Evolutionary conservation across 2,113 vertebrate species (phyloP).

Genomic region (Scolopax mira): DNA sequence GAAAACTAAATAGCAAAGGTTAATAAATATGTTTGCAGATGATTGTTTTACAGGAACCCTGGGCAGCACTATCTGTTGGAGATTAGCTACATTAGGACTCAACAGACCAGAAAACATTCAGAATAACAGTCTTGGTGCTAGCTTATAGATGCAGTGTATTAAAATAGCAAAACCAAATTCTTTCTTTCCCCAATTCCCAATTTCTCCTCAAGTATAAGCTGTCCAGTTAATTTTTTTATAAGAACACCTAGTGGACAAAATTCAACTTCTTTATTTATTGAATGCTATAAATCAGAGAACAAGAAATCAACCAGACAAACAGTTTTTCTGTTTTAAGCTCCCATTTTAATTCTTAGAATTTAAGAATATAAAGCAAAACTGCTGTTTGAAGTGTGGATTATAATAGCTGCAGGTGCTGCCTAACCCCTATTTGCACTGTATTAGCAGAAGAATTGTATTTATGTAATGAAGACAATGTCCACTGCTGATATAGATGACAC

Average conservation of each 20-base stretch:
- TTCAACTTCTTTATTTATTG: neutral
- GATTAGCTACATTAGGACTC: conserved; percentile 55
- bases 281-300: neutral
- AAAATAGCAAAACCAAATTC: conserved; percentile 22
- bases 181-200: neutral
- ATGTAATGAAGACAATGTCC: conserved; percentile 53
- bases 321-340: neutral
- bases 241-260: neutral
- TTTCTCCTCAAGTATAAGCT: neutral
- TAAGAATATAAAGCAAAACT: neutral
- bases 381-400: conserved; percentile 5
- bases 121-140: conserved; percentile 44
- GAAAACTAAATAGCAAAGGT: conserved; percentile 63
- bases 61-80: conserved; percentile 60
- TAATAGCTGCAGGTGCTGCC: conserved; percentile 45
- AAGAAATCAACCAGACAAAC: neutral
- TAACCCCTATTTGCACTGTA: conserved; percentile 45
- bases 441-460: conserved; percentile 49
- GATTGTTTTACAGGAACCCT: conserved; percentile 61
- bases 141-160: conserved; percentile 1
- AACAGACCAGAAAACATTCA: conserved; percentile 60
- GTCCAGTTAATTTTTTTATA: neutral
- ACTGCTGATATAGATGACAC: conserved; percentile 49
- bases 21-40: conserved; percentile 51
- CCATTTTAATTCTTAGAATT: neutral